phyloP scores from a whole-genome alignment of 2,888 invertebrate genomes.

The Scaptomyza cyrtandrae region DNA sequence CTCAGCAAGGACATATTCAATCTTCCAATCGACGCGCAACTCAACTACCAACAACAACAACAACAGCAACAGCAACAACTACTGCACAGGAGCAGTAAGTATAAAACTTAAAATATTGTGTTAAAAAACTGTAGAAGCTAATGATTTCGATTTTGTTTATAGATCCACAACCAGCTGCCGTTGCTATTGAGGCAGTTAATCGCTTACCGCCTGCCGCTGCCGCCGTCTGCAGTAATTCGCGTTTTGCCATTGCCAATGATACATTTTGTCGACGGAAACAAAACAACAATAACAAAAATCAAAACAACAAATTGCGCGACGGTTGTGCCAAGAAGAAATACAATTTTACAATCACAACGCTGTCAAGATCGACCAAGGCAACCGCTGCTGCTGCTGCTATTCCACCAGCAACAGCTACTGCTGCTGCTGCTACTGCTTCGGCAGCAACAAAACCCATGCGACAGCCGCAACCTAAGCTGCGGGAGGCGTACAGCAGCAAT shows the following conservation, averaged over 20 bases:
- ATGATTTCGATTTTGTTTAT: neutral
- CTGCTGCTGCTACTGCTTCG: conserved; percentile 7
- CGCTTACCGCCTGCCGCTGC: conserved; percentile 24
- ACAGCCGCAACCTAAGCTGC: conserved; percentile 18
- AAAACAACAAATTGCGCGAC: conserved; percentile 66
- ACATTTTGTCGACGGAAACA: conserved; percentile 72
- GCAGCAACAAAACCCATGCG: conserved; percentile 17
- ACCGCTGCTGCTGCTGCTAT: conserved; percentile 36
- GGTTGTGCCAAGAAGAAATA: conserved; percentile 77
- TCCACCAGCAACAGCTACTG: conserved; percentile 22
- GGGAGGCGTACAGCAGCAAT: conserved; percentile 22
- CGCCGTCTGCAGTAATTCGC: conserved; percentile 73
- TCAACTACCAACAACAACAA: conserved; percentile 33
- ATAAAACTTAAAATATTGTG: neutral
- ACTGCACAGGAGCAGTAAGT: conserved; percentile 27
- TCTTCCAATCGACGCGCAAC: conserved; percentile 66
- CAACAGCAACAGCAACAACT: conserved; percentile 12
- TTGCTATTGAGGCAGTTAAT: conserved; percentile 13
- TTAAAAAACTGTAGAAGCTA: neutral
- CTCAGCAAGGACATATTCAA: conserved; percentile 83
- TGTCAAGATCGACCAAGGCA: conserved; percentile 75
- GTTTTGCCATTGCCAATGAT: conserved; percentile 74
- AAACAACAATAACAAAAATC: conserved; percentile 73
- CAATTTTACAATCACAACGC: conserved; percentile 84
- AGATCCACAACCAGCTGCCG: conserved; percentile 8